Percentiles rank a stretch among this genome's conserved stretches.
phyloP scores from a whole-genome alignment of 2,888 invertebrate species.

The Plagiodera versicolora region DNA sequence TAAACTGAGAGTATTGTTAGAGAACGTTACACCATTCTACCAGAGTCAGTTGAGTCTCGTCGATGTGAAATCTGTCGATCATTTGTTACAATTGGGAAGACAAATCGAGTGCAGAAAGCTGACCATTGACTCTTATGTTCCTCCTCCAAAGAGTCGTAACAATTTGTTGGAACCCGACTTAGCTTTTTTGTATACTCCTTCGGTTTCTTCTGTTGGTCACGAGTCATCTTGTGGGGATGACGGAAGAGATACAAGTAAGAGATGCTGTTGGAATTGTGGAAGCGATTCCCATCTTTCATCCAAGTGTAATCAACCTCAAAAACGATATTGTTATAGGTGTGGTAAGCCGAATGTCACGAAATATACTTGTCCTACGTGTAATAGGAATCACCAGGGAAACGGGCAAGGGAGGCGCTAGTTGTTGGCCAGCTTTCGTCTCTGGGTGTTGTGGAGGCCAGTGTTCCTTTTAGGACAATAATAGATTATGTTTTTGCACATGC shows the following conservation, averaged over 20 bases:
- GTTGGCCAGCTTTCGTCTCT: not conserved
- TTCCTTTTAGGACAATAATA: not conserved
- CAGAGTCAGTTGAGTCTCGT: slow-evolving; percentile 25
- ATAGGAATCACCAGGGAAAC: too few relatives aligned
- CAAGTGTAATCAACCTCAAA: not conserved
- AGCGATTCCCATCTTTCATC: slow-evolving; percentile 6
- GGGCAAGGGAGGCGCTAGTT: too few relatives aligned
- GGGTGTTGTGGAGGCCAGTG: not conserved
- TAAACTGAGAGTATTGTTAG: slow-evolving; percentile 22
- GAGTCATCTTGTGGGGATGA: not conserved
- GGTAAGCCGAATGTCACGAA: slow-evolving; percentile 4
- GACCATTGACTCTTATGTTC: slow-evolving; percentile 6
- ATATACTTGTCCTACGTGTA: too few relatives aligned
- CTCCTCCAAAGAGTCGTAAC: not conserved
- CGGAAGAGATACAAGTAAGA: not conserved
- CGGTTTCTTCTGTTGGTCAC: slow-evolving; percentile 1
- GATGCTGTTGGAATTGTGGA: slow-evolving; percentile 14
- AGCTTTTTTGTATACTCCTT: slow-evolving; percentile 12
- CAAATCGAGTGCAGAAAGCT: slow-evolving; percentile 21
- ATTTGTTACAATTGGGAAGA: slow-evolving; percentile 23
- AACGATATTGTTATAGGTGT: slow-evolving; percentile 11
- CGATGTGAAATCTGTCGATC: slow-evolving; percentile 18
- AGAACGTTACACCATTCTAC: slow-evolving; percentile 28
- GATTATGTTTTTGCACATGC: slow-evolving; percentile 4
- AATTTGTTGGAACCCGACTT: slow-evolving; percentile 17